These are phyloP conservation scores for Drosophila guanche DNA, from an alignment of 1,140 invertebrate genomes.

Conservation along the genomic window DNA sequence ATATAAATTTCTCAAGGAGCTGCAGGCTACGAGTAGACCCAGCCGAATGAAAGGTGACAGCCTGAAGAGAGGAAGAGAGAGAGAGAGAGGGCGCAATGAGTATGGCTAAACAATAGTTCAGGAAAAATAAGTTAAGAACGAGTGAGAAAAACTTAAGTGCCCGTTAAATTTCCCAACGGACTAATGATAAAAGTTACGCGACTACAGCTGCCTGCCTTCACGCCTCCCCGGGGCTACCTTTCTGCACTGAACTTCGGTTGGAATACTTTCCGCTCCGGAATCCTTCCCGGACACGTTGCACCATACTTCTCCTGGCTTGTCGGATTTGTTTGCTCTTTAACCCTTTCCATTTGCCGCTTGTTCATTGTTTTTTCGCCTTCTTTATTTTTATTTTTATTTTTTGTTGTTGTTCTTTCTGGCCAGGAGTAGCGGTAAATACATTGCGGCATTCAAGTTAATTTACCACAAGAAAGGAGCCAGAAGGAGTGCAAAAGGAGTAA, in stretches of 20 bases:
- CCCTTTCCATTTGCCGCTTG: slow-evolving; percentile 41
- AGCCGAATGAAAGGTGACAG: slow-evolving; percentile 73
- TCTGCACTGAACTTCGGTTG: slow-evolving; percentile 1
- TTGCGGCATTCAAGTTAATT: slow-evolving; percentile 79
- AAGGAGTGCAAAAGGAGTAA: slow-evolving; percentile 21
- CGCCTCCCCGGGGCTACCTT: slow-evolving; percentile 23
- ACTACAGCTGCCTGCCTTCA: slow-evolving; percentile 34
- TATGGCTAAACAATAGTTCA: slow-evolving; percentile 75
- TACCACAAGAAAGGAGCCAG: slow-evolving; percentile 61
- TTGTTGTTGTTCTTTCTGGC: slow-evolving; percentile 32
- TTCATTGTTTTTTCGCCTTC: slow-evolving; percentile 34
- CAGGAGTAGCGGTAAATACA: slow-evolving; percentile 71
- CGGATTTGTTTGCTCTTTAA: slow-evolving; percentile 62
- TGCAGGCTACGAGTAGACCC: slow-evolving; percentile 11
- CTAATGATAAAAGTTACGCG: slow-evolving; percentile 82
- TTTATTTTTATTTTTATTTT: slow-evolving; percentile 26
- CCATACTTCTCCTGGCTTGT: slow-evolving; percentile 26
- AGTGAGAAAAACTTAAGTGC: slow-evolving; percentile 78
- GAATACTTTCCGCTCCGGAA: neutral
- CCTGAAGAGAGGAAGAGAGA: slow-evolving; percentile 23
- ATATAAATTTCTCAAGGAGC: slow-evolving; percentile 71
- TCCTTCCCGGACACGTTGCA: slow-evolving; percentile 8
- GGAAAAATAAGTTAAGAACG: slow-evolving; percentile 72
- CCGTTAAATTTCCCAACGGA: slow-evolving; percentile 80
- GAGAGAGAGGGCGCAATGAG: slow-evolving; percentile 27